Evolutionary conservation across 2,888 invertebrate species (phyloP).

Genomic region (Aethes cnicana): DNA sequence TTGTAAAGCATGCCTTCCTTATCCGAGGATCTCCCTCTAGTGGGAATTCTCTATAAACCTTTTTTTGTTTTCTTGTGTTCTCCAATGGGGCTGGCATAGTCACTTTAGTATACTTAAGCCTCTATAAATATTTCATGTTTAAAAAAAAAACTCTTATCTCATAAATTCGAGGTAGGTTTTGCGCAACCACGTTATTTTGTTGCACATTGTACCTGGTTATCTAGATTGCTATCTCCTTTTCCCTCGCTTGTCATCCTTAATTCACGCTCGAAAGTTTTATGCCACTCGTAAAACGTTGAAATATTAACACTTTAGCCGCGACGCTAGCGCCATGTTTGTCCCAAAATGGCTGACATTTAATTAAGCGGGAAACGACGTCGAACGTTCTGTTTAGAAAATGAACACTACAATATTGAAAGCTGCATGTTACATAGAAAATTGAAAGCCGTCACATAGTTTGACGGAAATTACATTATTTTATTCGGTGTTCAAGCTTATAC

Average conservation of each 20-base stretch:
- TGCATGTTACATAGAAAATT: slow-evolving; percentile 4
- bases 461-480: slow-evolving; percentile 9
- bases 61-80: too few relatives aligned
- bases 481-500: too few relatives aligned
- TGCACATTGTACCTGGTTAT: background rate
- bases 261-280: slow-evolving; percentile 24
- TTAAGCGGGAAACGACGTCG: slow-evolving; percentile 53
- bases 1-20: too few relatives aligned
- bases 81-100: too few relatives aligned
- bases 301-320: slow-evolving; percentile 20
- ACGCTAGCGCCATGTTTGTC: slow-evolving; percentile 16
- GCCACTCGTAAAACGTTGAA: slow-evolving; percentile 24
- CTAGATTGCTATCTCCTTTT: slow-evolving; percentile 18
- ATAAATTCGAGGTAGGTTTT: too few relatives aligned
- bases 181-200: too few relatives aligned
- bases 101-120: too few relatives aligned
- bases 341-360: slow-evolving; percentile 57
- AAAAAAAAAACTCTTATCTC: too few relatives aligned
- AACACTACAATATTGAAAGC: slow-evolving; percentile 10
- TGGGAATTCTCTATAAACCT: too few relatives aligned
- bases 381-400: slow-evolving; percentile 18
- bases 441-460: slow-evolving; percentile 3
- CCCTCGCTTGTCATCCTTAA: slow-evolving; percentile 22
- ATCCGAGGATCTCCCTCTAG: too few relatives aligned
- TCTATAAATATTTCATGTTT: too few relatives aligned